These are phyloP conservation scores for Aleiodes testaceus DNA, from an alignment of 2,888 invertebrate species.

Conservation along the genomic window DNA sequence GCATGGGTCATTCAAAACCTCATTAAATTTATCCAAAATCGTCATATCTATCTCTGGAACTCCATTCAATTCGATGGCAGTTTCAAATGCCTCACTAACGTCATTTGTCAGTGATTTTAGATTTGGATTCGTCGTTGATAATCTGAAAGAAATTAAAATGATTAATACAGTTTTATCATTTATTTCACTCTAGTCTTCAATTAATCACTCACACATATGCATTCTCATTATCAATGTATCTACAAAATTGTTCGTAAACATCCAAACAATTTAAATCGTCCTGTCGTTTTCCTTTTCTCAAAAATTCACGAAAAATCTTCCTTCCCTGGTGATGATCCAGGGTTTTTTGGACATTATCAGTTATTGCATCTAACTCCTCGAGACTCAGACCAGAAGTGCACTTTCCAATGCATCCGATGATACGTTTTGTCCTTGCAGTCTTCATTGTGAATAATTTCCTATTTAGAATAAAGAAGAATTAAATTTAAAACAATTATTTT, in stretches of 20 bases:
- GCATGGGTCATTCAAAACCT: slow-evolving; percentile 51
- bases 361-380: slow-evolving; percentile 61
- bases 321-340: slow-evolving; percentile 55
- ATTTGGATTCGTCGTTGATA: slow-evolving; percentile 42
- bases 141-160: slow-evolving; percentile 54
- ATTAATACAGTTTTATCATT: too few relatives aligned
- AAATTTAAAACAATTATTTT: neutral
- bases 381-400: slow-evolving; percentile 59
- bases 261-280: slow-evolving; percentile 59
- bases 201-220: slow-evolving; percentile 51
- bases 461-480: neutral
- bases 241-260: slow-evolving; percentile 58
- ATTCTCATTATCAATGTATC: slow-evolving; percentile 50
- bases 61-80: slow-evolving; percentile 57
- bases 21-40: slow-evolving; percentile 54
- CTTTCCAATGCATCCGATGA: slow-evolving; percentile 64
- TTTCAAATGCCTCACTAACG: slow-evolving; percentile 50
- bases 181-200: neutral
- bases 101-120: slow-evolving; percentile 52
- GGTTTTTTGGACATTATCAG: slow-evolving; percentile 61
- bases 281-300: slow-evolving; percentile 49
- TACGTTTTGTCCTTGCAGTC: slow-evolving; percentile 44
- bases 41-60: slow-evolving; percentile 58
- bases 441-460: slow-evolving; percentile 49
- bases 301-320: slow-evolving; percentile 58